Conservation (phyloP, 2,888 invertebrate species). For the Bembecia ichneumoniformis region DNA sequence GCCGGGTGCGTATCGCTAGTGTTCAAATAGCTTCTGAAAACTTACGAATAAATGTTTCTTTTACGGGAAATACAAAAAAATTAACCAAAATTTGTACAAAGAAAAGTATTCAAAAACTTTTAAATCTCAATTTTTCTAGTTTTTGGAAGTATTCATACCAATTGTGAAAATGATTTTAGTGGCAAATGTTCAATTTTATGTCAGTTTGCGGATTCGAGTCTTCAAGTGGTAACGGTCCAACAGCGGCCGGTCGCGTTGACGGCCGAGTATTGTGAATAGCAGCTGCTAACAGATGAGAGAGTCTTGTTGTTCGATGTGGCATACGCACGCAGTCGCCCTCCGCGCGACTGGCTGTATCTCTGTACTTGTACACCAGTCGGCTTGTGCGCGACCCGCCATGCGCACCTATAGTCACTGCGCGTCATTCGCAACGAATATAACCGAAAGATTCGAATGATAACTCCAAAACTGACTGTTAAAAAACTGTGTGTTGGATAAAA, state of each 20-base stretch:
- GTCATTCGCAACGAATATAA: constrained; percentile 30
- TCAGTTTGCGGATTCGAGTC: constrained; percentile 13
- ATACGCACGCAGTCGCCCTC: constrained; percentile 23
- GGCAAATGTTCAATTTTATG: no score
- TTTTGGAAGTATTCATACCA: no score
- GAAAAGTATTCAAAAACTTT: no score
- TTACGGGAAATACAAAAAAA: no score
- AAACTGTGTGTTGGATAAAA: constrained; percentile 31
- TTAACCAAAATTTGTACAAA: no score
- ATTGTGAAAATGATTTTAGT: no score
- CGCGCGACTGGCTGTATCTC: constrained; percentile 11
- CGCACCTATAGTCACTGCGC: constrained; percentile 45
- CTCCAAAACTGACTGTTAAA: constrained; percentile 30
- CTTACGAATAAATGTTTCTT: no score
- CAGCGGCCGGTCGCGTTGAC: constrained; percentile 34
- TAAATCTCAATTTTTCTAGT: no score
- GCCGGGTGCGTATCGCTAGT: no score
- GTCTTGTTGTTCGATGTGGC: constrained; percentile 9
- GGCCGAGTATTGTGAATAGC: constrained; percentile 16
- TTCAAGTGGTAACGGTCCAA: constrained; percentile 44
- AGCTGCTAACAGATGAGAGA: constrained; percentile 52
- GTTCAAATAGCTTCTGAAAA: no score
- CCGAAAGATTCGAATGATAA: constrained; percentile 42
- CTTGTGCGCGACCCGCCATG: constrained; percentile 55
- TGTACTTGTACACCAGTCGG: constrained; percentile 25